Evolutionary conservation across 2,888 invertebrate genomes (phyloP).

Genomic region (Therioaphis trifolii): DNA sequence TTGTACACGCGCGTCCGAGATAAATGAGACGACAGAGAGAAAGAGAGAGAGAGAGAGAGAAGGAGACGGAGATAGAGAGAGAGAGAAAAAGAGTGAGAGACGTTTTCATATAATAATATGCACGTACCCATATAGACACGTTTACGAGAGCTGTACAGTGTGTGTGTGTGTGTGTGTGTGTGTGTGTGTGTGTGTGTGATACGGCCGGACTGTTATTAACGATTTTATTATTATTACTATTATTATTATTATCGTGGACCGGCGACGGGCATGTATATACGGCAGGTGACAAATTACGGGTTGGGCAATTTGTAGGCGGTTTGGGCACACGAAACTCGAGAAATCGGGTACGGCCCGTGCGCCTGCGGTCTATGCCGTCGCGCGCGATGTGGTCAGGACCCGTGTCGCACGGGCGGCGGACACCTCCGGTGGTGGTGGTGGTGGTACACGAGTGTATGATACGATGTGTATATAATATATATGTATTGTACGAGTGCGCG

Average conservation of each 20-base stretch:
- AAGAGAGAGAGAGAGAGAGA: too few species aligned
- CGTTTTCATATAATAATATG: too few species aligned
- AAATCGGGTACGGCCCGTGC: slow-evolving; percentile 53
- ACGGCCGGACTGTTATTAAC: slow-evolving; percentile 59
- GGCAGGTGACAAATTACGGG: slow-evolving; percentile 61
- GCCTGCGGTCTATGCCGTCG: slow-evolving; percentile 52
- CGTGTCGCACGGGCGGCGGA: not conserved
- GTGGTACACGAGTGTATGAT: not conserved
- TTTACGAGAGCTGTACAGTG: too few species aligned
- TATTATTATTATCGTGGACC: slow-evolving; percentile 30
- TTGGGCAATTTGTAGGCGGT: slow-evolving; percentile 61
- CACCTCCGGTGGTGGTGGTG: not conserved
- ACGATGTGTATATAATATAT: too few species aligned
- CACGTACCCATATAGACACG: too few species aligned
- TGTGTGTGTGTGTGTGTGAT: not conserved
- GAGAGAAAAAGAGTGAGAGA: too few species aligned
- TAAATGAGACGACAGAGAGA: too few species aligned
- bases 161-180: not conserved
- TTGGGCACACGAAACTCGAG: slow-evolving; percentile 35
- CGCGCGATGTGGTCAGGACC: slow-evolving; percentile 49
- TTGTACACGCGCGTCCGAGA: too few species aligned
- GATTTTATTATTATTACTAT: slow-evolving; percentile 54
- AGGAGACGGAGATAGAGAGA: too few species aligned
- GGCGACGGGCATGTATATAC: slow-evolving; percentile 5
- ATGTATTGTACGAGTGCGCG: too few species aligned